phyloP scores from a whole-genome alignment of 2,113 vertebrate species.

The Sciurus niger region DNA sequence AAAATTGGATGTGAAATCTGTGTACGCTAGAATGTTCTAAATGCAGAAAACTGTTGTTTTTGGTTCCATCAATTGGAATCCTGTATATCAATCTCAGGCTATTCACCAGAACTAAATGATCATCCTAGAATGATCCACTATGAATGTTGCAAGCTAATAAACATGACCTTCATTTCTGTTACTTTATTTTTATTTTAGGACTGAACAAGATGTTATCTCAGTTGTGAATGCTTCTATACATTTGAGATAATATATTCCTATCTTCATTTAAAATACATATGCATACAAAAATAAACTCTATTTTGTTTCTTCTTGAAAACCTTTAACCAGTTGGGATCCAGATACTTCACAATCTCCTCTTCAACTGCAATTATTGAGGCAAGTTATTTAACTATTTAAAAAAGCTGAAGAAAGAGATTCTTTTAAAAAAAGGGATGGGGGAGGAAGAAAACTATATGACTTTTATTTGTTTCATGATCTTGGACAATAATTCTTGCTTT shows the following conservation, averaged over 20 bases:
- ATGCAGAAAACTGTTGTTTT: neutral
- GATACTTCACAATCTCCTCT: neutral
- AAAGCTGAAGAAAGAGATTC: neutral
- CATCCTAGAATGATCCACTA: neutral
- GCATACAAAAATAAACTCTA: neutral
- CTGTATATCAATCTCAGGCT: neutral
- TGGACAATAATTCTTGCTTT: neutral
- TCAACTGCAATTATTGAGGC: neutral
- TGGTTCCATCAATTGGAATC: neutral
- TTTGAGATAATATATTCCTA: neutral
- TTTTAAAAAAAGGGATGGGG: neutral
- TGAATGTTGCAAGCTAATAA: neutral
- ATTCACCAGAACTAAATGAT: neutral
- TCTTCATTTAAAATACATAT: neutral
- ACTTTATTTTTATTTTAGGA: neutral
- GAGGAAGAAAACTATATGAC: neutral
- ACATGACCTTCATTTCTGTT: neutral
- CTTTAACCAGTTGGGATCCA: neutral
- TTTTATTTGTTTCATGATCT: neutral
- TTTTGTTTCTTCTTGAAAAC: slow-evolving; percentile 12
- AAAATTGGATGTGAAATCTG: neutral
- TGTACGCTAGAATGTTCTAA: neutral
- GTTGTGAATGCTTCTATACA: neutral
- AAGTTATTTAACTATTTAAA: neutral
- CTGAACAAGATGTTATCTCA: neutral